These are phyloP conservation scores for Gnathonemus longibarbis DNA, from an alignment of 2,113 vertebrate genomes.

Conservation along the genomic window DNA sequence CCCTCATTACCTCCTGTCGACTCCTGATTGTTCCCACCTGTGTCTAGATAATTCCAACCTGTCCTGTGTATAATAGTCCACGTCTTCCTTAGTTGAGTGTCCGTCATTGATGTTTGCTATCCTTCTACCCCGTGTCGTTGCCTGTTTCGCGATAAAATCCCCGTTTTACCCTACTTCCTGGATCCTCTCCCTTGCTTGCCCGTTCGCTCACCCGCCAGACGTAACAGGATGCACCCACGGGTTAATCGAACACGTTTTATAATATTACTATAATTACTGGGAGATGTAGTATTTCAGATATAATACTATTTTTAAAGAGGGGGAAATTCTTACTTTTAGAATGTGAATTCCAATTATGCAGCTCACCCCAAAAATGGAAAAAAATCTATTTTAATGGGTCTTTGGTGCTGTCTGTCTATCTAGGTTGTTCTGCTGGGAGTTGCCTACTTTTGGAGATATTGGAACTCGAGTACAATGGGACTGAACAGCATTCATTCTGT, in stretches of 20 bases:
- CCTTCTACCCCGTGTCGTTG: no score
- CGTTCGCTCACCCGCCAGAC: no score
- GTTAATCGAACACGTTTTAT: not conserved
- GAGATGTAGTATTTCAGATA: not conserved
- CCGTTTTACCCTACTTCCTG: no score
- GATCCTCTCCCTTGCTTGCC: no score
- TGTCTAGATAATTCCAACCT: no score
- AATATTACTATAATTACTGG: not conserved
- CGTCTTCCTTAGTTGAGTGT: no score
- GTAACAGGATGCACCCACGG: not conserved
- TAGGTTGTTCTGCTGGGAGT: not conserved
- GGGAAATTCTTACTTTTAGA: not conserved
- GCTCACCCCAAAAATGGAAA: not conserved
- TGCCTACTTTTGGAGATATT: not conserved
- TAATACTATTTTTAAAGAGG: not conserved
- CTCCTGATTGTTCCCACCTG: no score
- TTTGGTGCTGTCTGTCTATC: not conserved
- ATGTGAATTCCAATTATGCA: not conserved
- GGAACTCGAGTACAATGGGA: not conserved
- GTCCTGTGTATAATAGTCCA: no score
- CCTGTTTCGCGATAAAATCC: no score
- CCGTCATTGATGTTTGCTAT: no score
- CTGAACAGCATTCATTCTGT: not conserved
- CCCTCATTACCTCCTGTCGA: no score
- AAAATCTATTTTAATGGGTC: not conserved